Conservation (phyloP, 2,888 invertebrate species). For the Spodoptera littoralis region DNA sequence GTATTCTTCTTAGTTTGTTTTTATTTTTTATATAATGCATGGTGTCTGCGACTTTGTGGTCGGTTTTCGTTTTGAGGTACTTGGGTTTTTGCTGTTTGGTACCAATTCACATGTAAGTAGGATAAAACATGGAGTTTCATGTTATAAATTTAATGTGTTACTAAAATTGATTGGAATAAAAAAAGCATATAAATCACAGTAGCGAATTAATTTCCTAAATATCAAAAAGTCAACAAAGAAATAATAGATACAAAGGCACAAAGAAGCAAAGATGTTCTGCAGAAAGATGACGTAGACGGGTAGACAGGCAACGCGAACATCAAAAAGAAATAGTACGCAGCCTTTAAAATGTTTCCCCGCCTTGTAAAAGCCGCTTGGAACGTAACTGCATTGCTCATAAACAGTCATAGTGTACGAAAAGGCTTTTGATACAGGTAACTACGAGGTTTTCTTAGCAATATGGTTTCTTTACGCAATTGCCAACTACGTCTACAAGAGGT, state of each 20-base stretch:
- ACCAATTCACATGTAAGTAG: no score
- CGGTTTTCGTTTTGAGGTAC: neutral
- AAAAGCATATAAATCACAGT: no score
- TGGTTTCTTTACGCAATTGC: neutral
- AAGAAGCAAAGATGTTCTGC: no score
- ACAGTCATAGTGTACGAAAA: slow-evolving; percentile 8
- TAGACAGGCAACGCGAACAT: neutral
- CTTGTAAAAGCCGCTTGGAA: slow-evolving; percentile 9
- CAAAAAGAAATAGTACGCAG: slow-evolving; percentile 10
- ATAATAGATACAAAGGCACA: no score
- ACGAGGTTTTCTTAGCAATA: slow-evolving; percentile 4
- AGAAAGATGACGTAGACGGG: no score
- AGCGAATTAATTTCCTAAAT: no score
- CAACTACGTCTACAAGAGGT: no score
- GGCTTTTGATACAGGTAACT: slow-evolving; percentile 21
- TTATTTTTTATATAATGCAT: neutral
- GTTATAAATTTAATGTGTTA: no score
- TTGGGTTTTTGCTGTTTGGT: neutral
- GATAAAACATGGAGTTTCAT: no score
- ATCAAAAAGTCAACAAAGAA: no score
- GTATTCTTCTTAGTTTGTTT: slow-evolving; percentile 42
- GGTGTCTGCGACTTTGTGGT: slow-evolving; percentile 9
- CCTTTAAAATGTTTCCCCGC: slow-evolving; percentile 12
- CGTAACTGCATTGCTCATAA: slow-evolving; percentile 28
- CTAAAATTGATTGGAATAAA: no score